phyloP scores from a whole-genome alignment of 2,888 invertebrate species.

The Cosmia trapezina region DNA sequence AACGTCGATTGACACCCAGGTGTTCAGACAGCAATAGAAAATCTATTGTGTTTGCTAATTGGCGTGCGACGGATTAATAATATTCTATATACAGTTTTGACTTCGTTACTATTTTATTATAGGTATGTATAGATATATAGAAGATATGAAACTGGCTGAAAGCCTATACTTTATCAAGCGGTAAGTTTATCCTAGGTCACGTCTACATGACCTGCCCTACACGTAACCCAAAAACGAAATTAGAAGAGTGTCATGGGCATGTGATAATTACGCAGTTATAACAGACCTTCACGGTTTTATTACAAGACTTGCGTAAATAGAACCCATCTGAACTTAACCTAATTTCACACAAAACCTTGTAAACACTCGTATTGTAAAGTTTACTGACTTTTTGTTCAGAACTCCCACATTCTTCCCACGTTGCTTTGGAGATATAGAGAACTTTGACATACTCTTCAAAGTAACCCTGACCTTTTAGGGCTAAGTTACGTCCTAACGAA shows the following conservation, averaged over 20 bases:
- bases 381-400: slow-evolving; percentile 7
- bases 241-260: not conserved
- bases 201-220: not conserved
- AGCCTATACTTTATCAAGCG: no score
- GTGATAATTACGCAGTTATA: not conserved
- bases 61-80: no score
- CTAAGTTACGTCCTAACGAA: slow-evolving; percentile 4
- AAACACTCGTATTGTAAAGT: not conserved
- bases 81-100: no score
- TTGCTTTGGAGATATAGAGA: not conserved
- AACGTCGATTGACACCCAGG: no score
- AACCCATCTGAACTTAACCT: slow-evolving; percentile 6
- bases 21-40: no score
- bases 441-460: slow-evolving; percentile 6
- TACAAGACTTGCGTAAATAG: slow-evolving; percentile 4
- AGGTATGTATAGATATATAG: no score
- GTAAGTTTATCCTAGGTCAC: not conserved
- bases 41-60: no score
- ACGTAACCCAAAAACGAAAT: not conserved
- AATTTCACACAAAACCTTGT: not conserved
- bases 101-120: no score
- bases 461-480: slow-evolving; percentile 24
- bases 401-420: slow-evolving; percentile 36
- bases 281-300: not conserved
- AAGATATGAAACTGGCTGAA: not conserved